Base-by-base conservation (phyloP, 2,113 vertebrate genomes). In the Etheostoma cragini region DNA sequence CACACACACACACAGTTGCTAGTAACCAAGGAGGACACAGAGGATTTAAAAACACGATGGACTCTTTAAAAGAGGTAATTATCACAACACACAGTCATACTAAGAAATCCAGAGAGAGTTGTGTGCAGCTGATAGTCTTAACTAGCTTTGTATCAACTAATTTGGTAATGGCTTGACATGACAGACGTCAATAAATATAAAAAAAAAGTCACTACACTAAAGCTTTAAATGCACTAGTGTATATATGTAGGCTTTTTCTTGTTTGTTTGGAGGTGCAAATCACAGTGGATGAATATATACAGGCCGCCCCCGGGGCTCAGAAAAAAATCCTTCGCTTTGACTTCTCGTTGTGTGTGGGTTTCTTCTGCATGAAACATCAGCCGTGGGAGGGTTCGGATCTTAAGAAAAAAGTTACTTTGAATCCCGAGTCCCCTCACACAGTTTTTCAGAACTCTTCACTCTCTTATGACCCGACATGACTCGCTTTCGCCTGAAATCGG, bases 361-460 rank as follows among this genome's bases (percentile, higher is more conserved):
- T 78, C 72, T 82, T 19, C 70, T 50, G 83, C 78, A 75, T 72
- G 80, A 90, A 35, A 80, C 62, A 80, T 76, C 76, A 72, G 79
- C 72, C 81, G 91, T 82, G 65, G 85, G 84, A 89, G 85, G 61
- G 73, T 76, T 85, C 53, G 19, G 60, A 78, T 80, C 53, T 76
- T 15, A 76, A 82, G 66, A 19, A 78, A 67, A 42, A 86, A 61
- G 57, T 85, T 80, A 45, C 78, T 83, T 75, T 73, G 30, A 83
- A 69, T 73, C 72, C 63, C 11, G 1, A 46, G 60, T 79, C 12
- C 7, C 69, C 64, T 81, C 13, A 38, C 64, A 26, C 54, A 38
- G 58, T 56, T 52, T 30, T 71, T 64, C 5, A 3, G 60, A 77
- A 74, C 58, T 74, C 69, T 22, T 67, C 30, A 14, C 15, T 56